These are phyloP conservation scores for Lumbricus terrestris DNA, from an alignment of 2,888 invertebrate genomes.

Conservation along the genomic window DNA sequence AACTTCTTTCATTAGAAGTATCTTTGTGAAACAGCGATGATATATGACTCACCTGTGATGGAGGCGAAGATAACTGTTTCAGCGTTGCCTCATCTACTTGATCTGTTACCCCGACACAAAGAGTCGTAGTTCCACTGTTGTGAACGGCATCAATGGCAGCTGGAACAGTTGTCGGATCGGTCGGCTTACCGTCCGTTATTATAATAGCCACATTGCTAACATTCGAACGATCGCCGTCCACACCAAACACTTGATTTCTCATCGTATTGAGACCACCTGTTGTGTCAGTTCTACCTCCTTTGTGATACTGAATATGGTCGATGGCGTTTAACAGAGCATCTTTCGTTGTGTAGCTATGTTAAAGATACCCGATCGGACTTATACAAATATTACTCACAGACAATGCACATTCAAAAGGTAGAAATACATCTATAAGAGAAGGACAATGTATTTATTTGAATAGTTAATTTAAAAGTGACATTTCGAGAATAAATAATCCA, in stretches of 20 bases:
- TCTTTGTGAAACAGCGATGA: too few species aligned
- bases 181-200: constrained; percentile 13
- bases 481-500: too few species aligned
- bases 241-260: background rate
- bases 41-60: too few species aligned
- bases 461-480: too few species aligned
- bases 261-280: background rate
- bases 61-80: background rate
- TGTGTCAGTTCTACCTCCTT: constrained; percentile 14
- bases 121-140: background rate
- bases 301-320: background rate
- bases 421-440: too few species aligned
- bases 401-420: too few species aligned
- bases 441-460: too few species aligned
- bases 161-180: background rate
- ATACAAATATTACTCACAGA: too few species aligned
- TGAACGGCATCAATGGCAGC: constrained; percentile 4
- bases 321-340: background rate
- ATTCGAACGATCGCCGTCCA: background rate
- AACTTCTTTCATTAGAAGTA: too few species aligned
- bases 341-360: background rate
- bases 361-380: background rate
- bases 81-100: background rate
- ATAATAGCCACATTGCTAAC: background rate
- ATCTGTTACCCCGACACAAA: constrained; percentile 8